These are phyloP conservation scores for Bufo gargarizans DNA, from an alignment of 2,113 vertebrate genomes.

Conservation along the genomic window DNA sequence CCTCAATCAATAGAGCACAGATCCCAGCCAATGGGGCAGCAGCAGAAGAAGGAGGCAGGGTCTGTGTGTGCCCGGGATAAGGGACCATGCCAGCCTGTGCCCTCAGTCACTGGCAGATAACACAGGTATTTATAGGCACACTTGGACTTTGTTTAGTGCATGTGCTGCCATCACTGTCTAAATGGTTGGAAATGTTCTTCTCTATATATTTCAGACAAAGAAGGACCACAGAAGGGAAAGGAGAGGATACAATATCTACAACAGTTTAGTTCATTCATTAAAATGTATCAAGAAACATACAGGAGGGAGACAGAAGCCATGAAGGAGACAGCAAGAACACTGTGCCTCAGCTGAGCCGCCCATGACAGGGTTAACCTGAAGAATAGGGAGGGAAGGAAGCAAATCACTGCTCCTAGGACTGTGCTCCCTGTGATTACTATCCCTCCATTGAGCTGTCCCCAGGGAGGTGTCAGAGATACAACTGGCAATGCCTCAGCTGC, in stretches of 20 bases:
- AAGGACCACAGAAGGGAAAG: background rate
- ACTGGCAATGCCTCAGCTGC: background rate
- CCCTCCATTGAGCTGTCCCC: background rate
- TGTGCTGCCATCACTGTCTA: constrained; percentile 13
- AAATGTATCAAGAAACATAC: background rate
- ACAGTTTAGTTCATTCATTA: background rate
- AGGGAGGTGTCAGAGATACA: background rate
- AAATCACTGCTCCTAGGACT: background rate
- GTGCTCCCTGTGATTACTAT: background rate
- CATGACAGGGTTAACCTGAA: background rate
- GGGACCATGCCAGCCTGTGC: constrained; percentile 29
- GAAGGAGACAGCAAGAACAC: background rate
- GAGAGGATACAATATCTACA: background rate
- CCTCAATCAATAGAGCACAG: constrained; percentile 47
- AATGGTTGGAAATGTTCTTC: background rate
- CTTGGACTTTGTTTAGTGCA: constrained; percentile 18
- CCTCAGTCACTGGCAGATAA: background rate
- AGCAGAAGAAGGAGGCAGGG: constrained; percentile 28
- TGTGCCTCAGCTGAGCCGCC: background rate
- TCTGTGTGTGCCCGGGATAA: constrained; percentile 25
- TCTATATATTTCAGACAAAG: background rate
- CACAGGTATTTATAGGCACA: constrained; percentile 32
- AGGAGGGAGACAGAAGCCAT: background rate
- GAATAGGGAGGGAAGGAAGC: constrained; percentile 10
- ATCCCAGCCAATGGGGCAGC: constrained; percentile 47